Evolutionary conservation across 2,797 vertebrate genomes (phyloP), one percentile per base, ranked within the genome.

Genomic region (Mormyrus proboscirostris): DNA sequence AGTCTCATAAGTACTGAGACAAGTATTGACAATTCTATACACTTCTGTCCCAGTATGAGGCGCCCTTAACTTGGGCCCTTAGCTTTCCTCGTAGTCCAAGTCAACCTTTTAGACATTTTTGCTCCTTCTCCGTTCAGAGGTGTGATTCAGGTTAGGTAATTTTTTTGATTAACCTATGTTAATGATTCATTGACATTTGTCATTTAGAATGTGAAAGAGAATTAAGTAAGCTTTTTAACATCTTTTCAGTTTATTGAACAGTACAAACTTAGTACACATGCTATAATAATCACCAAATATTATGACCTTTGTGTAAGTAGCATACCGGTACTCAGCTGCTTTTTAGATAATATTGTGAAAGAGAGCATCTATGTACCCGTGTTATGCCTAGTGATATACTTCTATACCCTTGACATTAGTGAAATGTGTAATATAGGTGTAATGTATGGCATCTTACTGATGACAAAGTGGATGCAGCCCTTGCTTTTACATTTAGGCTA

Each of bases 171-270:
- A 49, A 84, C 38, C n/a, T 47, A 1, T 22, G 19, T 44, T 83
- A 49, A 49, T 83, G 16, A 83, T 44, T 44, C n/a, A 44, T 47
- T 83, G 41, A 8, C 79, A 14, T 83, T 83, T 83, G 44, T 83
- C 14, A 83, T 25, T 84, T 84, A 84, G 82, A 84, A 84, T 25
- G 22, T 84, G 82, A 51, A 6, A 82, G 76, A 82, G 16, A 84
- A 51, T 51, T 84, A 0, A n/a, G n/a, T 44, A 83, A 49, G 79
- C 41, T 22, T 41, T 82, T 82, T 47, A 16, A 82, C 41, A n/a
- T 47, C 7, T 83, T 83, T 49, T 83, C 38, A 7, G 9, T 47
- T 22, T 44, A 83, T 9, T 83, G 16, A 83, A 83, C 38, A 38
- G 29, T 1, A 73, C 65, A 38, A 73, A 73, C 44, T 49, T 83